These are phyloP conservation scores for Hoplodrina ambigua DNA, from an alignment of 2,888 invertebrate genomes.

Conservation along the genomic window DNA sequence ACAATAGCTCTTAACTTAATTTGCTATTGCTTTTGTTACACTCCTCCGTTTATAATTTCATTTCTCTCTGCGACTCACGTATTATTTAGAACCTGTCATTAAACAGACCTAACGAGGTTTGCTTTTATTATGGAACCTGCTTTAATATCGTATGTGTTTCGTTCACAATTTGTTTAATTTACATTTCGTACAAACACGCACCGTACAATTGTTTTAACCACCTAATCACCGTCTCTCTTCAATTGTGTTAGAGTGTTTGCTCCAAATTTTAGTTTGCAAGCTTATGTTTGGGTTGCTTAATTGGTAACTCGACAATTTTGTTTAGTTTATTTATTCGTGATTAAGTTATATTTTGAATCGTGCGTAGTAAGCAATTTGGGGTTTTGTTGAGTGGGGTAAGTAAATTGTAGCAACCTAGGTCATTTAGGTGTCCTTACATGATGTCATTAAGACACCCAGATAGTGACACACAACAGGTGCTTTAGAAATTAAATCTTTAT, in stretches of 20 bases:
- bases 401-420: not conserved
- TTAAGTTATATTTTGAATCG: constrained; percentile 34
- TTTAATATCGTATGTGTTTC: constrained; percentile 37
- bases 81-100: constrained; percentile 30
- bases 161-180: constrained; percentile 43
- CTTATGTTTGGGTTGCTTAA: constrained; percentile 42
- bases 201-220: constrained; percentile 29
- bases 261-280: constrained; percentile 41
- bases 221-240: constrained; percentile 41
- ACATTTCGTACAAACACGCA: constrained; percentile 25
- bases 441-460: not conserved
- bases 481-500: not conserved
- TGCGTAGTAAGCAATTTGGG: not conserved
- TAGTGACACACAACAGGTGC: not conserved
- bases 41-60: not conserved
- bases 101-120: constrained; percentile 38
- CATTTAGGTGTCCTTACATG: no score
- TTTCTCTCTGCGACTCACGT: constrained; percentile 14
- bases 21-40: constrained; percentile 1
- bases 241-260: constrained; percentile 45
- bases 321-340: constrained; percentile 47
- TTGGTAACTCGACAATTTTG: constrained; percentile 47
- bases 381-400: not conserved
- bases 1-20: constrained; percentile 10
- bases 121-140: constrained; percentile 31